A percentile compares a stretch with the other conserved stretches of the same genome.
These are phyloP conservation scores for Boloria euphrosyne DNA, from an alignment of 2,888 invertebrate genomes.

Conservation along the genomic window DNA sequence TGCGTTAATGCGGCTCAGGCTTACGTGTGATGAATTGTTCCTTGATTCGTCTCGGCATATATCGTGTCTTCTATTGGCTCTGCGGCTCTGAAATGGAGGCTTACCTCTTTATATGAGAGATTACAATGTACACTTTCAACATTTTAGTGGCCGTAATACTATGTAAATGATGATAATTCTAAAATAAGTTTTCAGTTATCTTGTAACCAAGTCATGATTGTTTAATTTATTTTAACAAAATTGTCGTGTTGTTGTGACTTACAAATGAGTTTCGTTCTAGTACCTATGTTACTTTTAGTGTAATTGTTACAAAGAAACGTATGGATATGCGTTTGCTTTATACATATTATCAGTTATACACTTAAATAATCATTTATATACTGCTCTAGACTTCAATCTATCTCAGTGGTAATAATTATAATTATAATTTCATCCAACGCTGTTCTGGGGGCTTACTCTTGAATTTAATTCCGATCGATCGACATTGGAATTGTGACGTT, in stretches of 20 bases:
- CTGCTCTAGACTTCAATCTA: too few relatives aligned
- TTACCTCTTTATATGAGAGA: slow-evolving; percentile 1
- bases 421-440: too few relatives aligned
- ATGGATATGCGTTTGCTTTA: not conserved
- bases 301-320: not conserved
- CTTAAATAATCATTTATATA: too few relatives aligned
- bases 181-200: slow-evolving; percentile 28
- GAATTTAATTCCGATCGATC: too few relatives aligned
- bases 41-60: slow-evolving; percentile 25
- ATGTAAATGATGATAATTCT: slow-evolving; percentile 29
- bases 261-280: not conserved
- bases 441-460: too few relatives aligned
- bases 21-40: slow-evolving; percentile 20
- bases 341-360: too few relatives aligned
- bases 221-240: slow-evolving; percentile 10
- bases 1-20: slow-evolving; percentile 17
- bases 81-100: slow-evolving; percentile 11
- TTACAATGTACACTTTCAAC: slow-evolving; percentile 23
- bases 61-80: slow-evolving; percentile 22
- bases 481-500: too few relatives aligned
- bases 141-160: slow-evolving; percentile 15
- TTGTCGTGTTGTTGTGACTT: slow-evolving; percentile 3
- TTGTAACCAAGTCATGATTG: slow-evolving; percentile 31
- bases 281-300: not conserved
- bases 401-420: too few relatives aligned